Conservation (phyloP, 2,888 invertebrate genomes). For the Electrophaes corylata region DNA sequence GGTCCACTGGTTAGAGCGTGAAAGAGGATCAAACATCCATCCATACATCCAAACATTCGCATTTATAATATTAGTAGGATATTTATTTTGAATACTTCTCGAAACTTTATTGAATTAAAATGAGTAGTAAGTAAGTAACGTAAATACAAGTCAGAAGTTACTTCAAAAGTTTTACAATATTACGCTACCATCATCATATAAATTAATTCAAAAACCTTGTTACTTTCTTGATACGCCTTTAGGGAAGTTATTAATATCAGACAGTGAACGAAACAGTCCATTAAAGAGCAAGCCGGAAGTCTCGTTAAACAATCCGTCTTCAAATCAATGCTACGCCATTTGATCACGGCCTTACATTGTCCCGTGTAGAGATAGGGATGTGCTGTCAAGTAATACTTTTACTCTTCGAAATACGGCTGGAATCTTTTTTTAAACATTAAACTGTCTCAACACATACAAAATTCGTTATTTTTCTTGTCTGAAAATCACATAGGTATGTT, state of each 20-base stretch:
- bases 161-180: neutral
- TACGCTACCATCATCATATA: neutral
- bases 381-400: neutral
- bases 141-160: too few relatives aligned
- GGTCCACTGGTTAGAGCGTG: too few relatives aligned
- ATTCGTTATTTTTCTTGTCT: too few relatives aligned
- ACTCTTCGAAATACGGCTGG: neutral
- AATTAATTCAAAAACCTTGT: conserved; percentile 1
- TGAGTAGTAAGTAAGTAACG: too few relatives aligned
- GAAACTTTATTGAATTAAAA: neutral
- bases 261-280: conserved; percentile 23
- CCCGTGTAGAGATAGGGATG: conserved; percentile 23
- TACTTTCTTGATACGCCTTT: neutral
- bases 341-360: conserved; percentile 46
- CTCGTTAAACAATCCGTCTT: conserved; percentile 41
- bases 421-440: neutral
- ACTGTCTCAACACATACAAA: neutral
- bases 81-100: too few relatives aligned
- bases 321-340: conserved; percentile 52
- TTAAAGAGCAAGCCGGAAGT: conserved; percentile 36
- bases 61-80: too few relatives aligned
- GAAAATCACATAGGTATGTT: too few relatives aligned
- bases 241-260: conserved; percentile 10
- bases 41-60: too few relatives aligned
- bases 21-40: too few relatives aligned